These are phyloP conservation scores for Barbus barbus DNA, from an alignment of 2,113 vertebrate species.

Conservation along the genomic window DNA sequence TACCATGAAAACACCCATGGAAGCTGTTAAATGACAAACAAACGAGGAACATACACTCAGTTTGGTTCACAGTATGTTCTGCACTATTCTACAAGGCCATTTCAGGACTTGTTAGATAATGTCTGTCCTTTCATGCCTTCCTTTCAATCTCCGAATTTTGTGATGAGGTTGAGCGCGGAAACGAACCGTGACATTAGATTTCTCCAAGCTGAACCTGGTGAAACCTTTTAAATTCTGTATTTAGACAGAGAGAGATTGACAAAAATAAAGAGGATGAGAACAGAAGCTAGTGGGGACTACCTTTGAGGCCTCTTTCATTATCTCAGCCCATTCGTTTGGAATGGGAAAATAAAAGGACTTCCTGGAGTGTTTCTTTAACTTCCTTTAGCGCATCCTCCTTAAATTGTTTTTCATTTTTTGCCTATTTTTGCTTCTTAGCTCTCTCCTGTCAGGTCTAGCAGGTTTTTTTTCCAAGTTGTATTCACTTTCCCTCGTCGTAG, in stretches of 20 bases:
- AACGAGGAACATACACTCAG: not conserved
- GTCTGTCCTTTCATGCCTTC: not conserved
- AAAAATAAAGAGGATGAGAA: not conserved
- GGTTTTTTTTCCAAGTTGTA: not conserved
- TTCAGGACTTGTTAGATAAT: slow-evolving; percentile 15
- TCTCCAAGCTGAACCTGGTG: not conserved
- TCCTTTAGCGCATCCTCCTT: not conserved
- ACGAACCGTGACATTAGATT: slow-evolving; percentile 15
- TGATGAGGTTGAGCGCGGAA: not conserved
- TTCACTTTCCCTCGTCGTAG: not conserved
- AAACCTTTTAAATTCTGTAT: slow-evolving; percentile 2
- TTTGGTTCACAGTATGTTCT: slow-evolving; percentile 8
- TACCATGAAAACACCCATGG: not conserved
- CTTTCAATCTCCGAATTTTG: not conserved
- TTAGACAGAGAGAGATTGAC: not conserved
- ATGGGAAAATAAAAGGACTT: not conserved
- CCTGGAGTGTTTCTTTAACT: not conserved
- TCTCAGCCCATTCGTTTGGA: not conserved
- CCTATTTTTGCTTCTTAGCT: not conserved
- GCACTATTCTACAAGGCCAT: not conserved
- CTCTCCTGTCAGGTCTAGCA: not conserved
- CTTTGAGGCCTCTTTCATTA: not conserved
- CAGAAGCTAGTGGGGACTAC: not conserved
- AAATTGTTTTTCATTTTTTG: not conserved
- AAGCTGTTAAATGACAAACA: not conserved